These are phyloP conservation scores for Pandemis corylana DNA, from an alignment of 2,888 invertebrate species.

Conservation along the genomic window DNA sequence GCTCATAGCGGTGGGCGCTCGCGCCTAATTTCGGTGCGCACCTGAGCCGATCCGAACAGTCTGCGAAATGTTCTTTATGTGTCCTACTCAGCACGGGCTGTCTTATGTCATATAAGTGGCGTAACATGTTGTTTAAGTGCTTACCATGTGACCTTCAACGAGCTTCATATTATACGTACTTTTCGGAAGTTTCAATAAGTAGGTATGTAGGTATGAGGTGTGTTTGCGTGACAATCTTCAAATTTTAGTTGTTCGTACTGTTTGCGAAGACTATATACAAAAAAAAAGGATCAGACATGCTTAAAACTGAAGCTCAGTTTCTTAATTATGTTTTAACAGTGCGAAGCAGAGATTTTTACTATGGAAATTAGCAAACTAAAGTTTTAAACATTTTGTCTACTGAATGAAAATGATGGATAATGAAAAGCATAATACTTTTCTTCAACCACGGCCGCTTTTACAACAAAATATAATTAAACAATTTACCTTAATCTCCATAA, in stretches of 20 bases:
- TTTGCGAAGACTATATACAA: too few species aligned
- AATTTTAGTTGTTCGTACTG: too few species aligned
- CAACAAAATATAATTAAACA: constrained; percentile 18
- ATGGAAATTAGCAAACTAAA: not conserved
- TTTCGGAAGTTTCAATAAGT: too few species aligned
- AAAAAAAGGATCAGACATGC: too few species aligned
- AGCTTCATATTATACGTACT: too few species aligned
- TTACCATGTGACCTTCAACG: not conserved
- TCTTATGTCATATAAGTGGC: not conserved
- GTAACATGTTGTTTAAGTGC: not conserved
- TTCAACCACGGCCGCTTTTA: constrained; percentile 1
- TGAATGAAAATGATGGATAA: not conserved
- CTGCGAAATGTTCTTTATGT: constrained; percentile 15
- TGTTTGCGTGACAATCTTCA: too few species aligned
- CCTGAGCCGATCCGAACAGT: constrained; percentile 47
- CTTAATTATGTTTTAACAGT: not conserved
- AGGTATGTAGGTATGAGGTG: too few species aligned
- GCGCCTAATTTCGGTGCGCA: constrained; percentile 53
- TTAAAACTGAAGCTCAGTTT: too few species aligned
- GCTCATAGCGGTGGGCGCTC: constrained; percentile 42
- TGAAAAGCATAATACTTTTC: not conserved
- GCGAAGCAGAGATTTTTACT: not conserved
- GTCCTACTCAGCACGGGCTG: constrained; percentile 6
- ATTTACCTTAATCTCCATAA: constrained; percentile 12
- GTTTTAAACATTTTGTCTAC: not conserved